These are phyloP conservation scores for Pseudocheirus occidentalis DNA, from an alignment of 2,797 vertebrate species.

Conservation along the genomic window DNA sequence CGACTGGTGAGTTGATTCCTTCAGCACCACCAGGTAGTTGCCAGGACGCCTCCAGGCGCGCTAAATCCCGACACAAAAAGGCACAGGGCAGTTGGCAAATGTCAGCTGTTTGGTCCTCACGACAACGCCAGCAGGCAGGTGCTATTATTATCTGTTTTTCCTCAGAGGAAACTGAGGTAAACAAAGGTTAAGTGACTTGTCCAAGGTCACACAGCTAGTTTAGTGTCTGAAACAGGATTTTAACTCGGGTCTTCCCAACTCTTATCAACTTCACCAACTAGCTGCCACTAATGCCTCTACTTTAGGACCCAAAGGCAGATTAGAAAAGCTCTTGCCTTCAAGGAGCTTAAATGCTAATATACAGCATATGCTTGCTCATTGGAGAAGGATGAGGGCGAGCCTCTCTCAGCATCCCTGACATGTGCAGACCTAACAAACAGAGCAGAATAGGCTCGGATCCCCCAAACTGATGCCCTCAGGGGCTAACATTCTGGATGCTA, in stretches of 20 bases:
- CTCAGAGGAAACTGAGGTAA: not conserved
- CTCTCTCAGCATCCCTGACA: no score
- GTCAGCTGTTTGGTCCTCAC: not conserved
- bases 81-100: not conserved
- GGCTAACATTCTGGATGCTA: no score
- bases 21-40: slow-evolving; percentile 89
- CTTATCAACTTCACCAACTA: not conserved
- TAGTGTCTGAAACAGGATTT: not conserved
- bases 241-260: not conserved
- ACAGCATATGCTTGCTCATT: no score
- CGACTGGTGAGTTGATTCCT: slow-evolving; percentile 77
- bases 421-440: no score
- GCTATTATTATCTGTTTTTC: not conserved
- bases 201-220: not conserved
- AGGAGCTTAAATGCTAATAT: no score
- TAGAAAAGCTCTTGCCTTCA: no score
- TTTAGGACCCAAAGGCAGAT: no score
- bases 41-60: slow-evolving; percentile 89
- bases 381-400: no score
- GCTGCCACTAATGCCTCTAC: not conserved
- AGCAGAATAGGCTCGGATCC: no score
- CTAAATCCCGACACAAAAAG: slow-evolving; percentile 76
- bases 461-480: no score
- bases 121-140: not conserved
- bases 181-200: not conserved